phyloP scores from a whole-genome alignment of 2,113 vertebrate species.

The Regulus satrapa region DNA sequence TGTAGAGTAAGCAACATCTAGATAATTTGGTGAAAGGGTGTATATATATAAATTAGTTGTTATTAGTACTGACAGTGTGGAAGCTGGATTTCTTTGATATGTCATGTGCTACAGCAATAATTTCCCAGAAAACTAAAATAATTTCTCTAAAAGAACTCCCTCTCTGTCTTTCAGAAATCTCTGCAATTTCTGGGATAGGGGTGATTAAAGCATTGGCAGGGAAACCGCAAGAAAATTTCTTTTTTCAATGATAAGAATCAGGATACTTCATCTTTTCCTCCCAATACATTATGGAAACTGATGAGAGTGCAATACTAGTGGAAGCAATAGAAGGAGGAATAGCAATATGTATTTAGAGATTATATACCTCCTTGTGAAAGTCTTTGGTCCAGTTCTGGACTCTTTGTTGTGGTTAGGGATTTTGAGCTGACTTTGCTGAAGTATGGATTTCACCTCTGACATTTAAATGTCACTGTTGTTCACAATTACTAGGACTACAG shows the following conservation, averaged over 20 bases:
- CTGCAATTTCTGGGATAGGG: neutral
- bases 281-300: neutral
- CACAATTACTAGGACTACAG: neutral
- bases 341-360: neutral
- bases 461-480: conserved; percentile 15
- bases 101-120: neutral
- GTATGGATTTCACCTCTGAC: neutral
- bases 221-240: neutral
- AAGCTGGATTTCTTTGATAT: neutral
- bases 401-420: neutral
- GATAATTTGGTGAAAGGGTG: neutral
- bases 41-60: neutral
- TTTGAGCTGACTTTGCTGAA: neutral
- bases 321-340: neutral
- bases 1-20: neutral
- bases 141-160: neutral
- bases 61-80: neutral
- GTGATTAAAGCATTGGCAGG: neutral
- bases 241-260: neutral
- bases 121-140: neutral
- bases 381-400: neutral
- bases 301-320: neutral
- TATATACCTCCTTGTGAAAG: neutral
- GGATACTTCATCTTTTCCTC: neutral
- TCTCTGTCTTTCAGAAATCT: neutral